Base-by-base conservation (phyloP, 1,140 invertebrate species). In the Caenorhabditis latens region DNA sequence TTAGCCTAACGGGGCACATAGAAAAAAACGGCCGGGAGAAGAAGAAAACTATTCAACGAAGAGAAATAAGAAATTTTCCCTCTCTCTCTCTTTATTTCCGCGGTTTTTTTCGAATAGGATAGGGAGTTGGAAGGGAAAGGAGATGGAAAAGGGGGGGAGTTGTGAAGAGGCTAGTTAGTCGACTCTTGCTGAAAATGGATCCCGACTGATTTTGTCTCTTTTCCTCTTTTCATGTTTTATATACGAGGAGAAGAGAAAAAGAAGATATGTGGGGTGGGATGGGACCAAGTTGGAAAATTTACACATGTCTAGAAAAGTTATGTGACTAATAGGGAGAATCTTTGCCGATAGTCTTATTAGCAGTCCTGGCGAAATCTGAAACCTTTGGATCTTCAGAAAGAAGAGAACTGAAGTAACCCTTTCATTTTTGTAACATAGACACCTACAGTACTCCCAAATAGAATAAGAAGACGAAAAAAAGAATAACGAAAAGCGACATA, bases 111-210 rank as follows among this genome's bases (percentile, higher is more conserved):
- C n/a, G 11, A 79, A 75, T 75, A 46, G 67, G 32, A 65, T 65
- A 65, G 61, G 42, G 65, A 71, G 40, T 71, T 71, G 65, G 65
- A n/a, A 46, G 65, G 42, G 46, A n/a, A 24, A 42, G 5, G 6
- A 19, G 16, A 9, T 7, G 42, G 16, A 50, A n/a, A 46, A 50
- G 4, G 21, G 21, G 53, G n/a, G 24, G 24, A 50, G 21, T 24
- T 53, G 43, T 79, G 71, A 79, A 79, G 46, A 24, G 71, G n/a
- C 71, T 79, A 79, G 71, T 79, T 79, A 79, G 71, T 79, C 71
- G 46, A 79, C n/a, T 24, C 71, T 79, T 53, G 46, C 46, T 79
- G 46, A 79, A 48, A 79, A 79, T 53, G 71, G 46, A 79, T 79
- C n/a, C 46, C 21, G 71, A 50, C 46, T 50, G 46, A 53, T 53